Base-by-base conservation (phyloP, 2,888 invertebrate genomes). In the Augochlorella aurata region DNA sequence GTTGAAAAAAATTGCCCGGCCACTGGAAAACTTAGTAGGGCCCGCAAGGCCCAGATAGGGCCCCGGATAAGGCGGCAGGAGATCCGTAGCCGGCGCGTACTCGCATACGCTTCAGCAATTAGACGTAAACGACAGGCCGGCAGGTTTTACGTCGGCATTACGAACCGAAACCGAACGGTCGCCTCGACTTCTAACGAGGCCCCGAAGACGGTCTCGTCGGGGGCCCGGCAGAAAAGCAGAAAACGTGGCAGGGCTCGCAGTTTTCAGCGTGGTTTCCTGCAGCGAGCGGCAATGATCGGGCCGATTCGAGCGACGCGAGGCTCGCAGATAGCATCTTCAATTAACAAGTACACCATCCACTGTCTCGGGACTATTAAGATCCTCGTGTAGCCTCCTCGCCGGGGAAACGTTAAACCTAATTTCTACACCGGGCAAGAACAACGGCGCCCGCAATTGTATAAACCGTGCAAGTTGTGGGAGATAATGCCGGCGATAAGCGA, bases 371-470 rank as follows among this genome's bases (percentile, higher is more conserved):
- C 65, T 72, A 61, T 65, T 65, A 65, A 65, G 44, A 45, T 65
- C 44, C 38, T 44, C 44, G 65, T n/a, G 65, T n/a, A n/a, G 10
- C 4, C 18, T 10, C 63, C 14, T 44, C 21, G 12, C 9, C 29
- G 18, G 16, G 58, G 12, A 49, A 66, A 49, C 24, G 49, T 50
- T 14, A 68, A 47, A 38, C 63, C 44, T n/a, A 50, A 77, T 77
- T 77, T 78, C 63, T 63, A 65, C 66, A 29, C n/a, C 49, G n/a
- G 58, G 61, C 61, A 76, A 68, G 24, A 68, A 78, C 44, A 45
- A 68, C 49, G 50, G 61, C 50, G 44, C 45, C 4, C 38, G 50
- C 44, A 69, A 69, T 78, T 78, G 61, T 29, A 68, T 69, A 77
- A 77, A 77, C 14, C 50, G 29, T 45, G 29, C n/a, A 50, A 49